Base-by-base conservation (phyloP, 1,140 invertebrate species). In the Caerostris darwini region DNA sequence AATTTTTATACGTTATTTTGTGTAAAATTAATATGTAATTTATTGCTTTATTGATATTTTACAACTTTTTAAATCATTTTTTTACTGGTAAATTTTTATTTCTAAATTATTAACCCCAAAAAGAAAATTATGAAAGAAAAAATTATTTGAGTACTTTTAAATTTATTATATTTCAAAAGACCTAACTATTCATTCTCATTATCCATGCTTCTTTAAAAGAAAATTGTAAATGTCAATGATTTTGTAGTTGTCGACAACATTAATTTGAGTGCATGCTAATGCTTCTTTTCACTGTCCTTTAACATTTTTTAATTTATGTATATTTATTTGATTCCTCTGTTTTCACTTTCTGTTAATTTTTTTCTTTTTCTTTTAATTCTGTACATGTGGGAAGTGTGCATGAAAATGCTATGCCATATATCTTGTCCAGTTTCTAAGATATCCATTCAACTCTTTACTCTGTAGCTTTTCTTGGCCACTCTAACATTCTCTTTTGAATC, bases 401-500 rank as follows among this genome's bases (percentile, higher is more conserved):
- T 77, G 71, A 77, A 77, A 53, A 77, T 77, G 71, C 71, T 77
- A 77, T 77, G 71, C 71, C 71, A 77, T 77, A 50, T 77, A 77
- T 77, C 71, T 77, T 50, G 34, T 77, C 71, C 61, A 77, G 10
- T 77, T 53, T 77, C 71, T 77, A 77, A 77, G 71, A 77, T 77
- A 77, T 64, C 61, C 12, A 10, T 64, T 64, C 61, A 64, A 77
- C 71, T 77, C 71, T 77, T 77, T 77, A 77, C 71, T 77, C 71
- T 77, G 71, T 77, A 77, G 71, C 71, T 77, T 53, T 77, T 77
- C 71, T 77, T 77, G 71, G 71, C 71, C 71, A 77, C 71, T 77
- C 71, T 77, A 77, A 77, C 71, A 77, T 77, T 77, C 71, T 77
- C 71, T 77, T 77, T 77, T 77, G 71, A 77, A 77, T 34, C 71